Conservation (phyloP, 1,140 invertebrate genomes). For the Cydia splendana region DNA sequence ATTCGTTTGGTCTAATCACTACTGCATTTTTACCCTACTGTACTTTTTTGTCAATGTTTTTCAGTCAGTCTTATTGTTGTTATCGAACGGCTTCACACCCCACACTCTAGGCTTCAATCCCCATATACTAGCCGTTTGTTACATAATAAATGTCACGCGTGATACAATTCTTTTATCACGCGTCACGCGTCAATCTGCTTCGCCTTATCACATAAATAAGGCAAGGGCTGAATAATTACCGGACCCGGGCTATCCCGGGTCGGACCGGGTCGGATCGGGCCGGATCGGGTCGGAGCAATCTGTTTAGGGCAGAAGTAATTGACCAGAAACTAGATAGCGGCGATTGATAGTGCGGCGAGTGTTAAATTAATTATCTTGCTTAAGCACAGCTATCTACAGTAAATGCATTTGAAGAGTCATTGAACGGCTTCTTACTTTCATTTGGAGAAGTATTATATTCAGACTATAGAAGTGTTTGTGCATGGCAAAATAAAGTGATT, state of each 20-base stretch:
- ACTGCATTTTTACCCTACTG: too few species aligned
- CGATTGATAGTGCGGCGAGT: not conserved
- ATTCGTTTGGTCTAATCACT: too few species aligned
- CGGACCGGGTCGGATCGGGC: not conserved
- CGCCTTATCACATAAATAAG: constrained; percentile 15
- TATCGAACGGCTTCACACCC: not conserved
- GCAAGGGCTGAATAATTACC: not conserved
- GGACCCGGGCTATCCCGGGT: not conserved
- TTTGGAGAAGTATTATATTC: too few species aligned
- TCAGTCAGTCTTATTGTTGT: not conserved
- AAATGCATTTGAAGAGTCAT: not conserved
- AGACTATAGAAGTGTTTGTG: too few species aligned
- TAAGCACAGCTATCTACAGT: not conserved
- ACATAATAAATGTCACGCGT: constrained; percentile 2
- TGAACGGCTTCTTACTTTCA: too few species aligned
- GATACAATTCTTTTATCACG: not conserved
- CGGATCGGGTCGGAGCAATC: constrained; percentile 6
- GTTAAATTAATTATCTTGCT: not conserved
- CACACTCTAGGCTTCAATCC: not conserved
- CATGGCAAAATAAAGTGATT: too few species aligned
- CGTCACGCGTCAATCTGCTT: not conserved
- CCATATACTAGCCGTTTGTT: not conserved
- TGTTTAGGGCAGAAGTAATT: constrained; percentile 12
- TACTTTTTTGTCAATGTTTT: too few species aligned
- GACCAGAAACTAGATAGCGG: constrained; percentile 21